Base-by-base conservation (phyloP, 1,140 invertebrate species). In the Ctenoplectra terminalis region DNA sequence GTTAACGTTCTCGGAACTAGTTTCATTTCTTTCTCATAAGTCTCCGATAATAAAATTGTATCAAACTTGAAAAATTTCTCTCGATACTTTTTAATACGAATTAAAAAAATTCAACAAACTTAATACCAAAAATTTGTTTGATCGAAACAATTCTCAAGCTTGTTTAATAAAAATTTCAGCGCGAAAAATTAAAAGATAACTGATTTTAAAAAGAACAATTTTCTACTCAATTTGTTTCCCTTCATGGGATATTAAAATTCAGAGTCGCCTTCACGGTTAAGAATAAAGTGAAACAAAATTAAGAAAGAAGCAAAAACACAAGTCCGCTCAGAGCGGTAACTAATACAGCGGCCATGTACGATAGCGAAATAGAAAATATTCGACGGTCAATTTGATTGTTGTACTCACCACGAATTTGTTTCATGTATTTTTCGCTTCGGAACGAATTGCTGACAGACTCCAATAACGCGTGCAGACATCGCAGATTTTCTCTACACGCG, bases 401-500 rank as follows among this genome's bases (percentile, higher is more conserved):
- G 82, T 92, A 94, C 93, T 94, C 79, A 94, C 93, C 91, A 82
- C 90, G 90, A 78, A 94, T 87, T 91, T 93, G 93, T 86, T 93
- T 94, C 85, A 85, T 81, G 87, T 93, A 91, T 86, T 92, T 94
- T 79, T 93, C 92, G 40, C 90, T 85, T 67, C 89, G 90, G 75
- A 89, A 88, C 82, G 92, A 90, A 89, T 89, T 90, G 83, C 90
- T 90, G 66, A 92, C 91, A 40, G 94, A 91, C 31, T 94, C 93
- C 64, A 96, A 88, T 74, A 96, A 93, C 29, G 94, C 91, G 89
- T 95, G 94, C 89, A 97, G 94, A 89, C 95, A 96, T 76, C 94
- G 95, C 69, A 97, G 95, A 90, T 97, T 97, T 87, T 97, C 96
- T 89, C 95, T 95, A 92, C 97, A 97, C 58, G 96, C 96, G 60